Conservation (phyloP, 2,888 invertebrate species). For the Agrilus biguttatus region DNA sequence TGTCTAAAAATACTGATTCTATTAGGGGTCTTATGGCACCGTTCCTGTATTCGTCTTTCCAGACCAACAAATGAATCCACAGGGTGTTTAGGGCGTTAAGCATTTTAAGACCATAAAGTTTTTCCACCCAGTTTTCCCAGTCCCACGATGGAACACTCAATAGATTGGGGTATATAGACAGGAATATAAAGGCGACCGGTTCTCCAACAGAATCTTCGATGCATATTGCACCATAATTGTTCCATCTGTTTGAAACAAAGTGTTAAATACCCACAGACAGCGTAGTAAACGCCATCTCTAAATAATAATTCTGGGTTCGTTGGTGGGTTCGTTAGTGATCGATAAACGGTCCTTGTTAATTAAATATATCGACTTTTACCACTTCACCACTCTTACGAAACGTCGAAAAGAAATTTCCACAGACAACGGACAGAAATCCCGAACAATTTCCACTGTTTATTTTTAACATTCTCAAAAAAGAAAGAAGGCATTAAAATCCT, state of each 20-base stretch:
- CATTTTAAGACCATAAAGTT: conserved; percentile 35
- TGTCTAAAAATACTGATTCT: conserved; percentile 36
- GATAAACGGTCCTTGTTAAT: too few species aligned
- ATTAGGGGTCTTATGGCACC: conserved; percentile 28
- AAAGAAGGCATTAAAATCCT: too few species aligned
- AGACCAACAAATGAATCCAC: conserved; percentile 45
- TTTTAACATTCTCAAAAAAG: too few species aligned
- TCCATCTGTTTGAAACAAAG: conserved; percentile 14
- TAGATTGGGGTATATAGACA: conserved; percentile 38
- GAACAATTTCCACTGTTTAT: too few species aligned
- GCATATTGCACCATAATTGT: conserved; percentile 29
- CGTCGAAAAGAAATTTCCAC: too few species aligned
- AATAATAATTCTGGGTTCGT: too few species aligned
- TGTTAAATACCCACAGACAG: too few species aligned
- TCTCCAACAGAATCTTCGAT: conserved; percentile 20
- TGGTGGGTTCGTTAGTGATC: too few species aligned
- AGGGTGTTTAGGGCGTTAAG: conserved; percentile 28
- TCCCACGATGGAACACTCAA: conserved; percentile 38
- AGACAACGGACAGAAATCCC: too few species aligned
- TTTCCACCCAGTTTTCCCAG: conserved; percentile 44
- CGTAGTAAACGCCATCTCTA: too few species aligned
- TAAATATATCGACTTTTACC: too few species aligned
- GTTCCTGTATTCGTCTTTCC: conserved; percentile 32
- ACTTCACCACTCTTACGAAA: too few species aligned
- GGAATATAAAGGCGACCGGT: conserved; percentile 23